Evolutionary conservation across 2,888 invertebrate species (phyloP).

Genomic region (Julus scanicus): DNA sequence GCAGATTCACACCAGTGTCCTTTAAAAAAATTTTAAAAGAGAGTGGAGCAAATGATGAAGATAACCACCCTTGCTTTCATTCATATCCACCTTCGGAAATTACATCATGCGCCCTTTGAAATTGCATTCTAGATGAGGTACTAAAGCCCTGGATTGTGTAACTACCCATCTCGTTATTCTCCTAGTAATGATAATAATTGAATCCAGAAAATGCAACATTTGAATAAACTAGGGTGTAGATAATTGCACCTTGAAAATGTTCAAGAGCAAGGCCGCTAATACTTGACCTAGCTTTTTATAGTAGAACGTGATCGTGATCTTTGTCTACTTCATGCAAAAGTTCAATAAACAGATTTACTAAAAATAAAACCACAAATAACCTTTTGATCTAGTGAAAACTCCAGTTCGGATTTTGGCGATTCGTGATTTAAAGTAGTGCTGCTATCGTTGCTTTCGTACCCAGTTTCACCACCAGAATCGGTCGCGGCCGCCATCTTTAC

Average conservation of each 20-base stretch:
- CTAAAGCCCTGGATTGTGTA: too few relatives aligned
- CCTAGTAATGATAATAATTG: too few relatives aligned
- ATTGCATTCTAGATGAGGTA: too few relatives aligned
- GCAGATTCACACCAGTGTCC: too few relatives aligned
- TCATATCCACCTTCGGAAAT: too few relatives aligned
- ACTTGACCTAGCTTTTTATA: not conserved
- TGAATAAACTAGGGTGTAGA: too few relatives aligned
- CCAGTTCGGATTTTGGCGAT: constrained; percentile 57
- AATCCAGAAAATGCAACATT: too few relatives aligned
- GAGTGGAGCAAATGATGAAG: too few relatives aligned
- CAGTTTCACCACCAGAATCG: constrained; percentile 80
- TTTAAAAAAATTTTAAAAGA: too few relatives aligned
- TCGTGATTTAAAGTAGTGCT: constrained; percentile 56
- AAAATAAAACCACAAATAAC: constrained; percentile 35
- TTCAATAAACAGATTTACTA: not conserved
- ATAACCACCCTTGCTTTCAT: too few relatives aligned
- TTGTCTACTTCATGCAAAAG: not conserved
- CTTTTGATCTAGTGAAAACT: constrained; percentile 46
- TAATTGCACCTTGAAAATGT: not conserved
- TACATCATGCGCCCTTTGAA: too few relatives aligned
- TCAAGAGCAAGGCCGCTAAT: constrained; percentile 21
- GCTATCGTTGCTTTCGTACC: constrained; percentile 76
- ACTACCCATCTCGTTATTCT: too few relatives aligned
- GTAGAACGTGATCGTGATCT: not conserved
- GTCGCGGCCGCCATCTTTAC: constrained; percentile 67